phyloP scores from a whole-genome alignment of 2,888 invertebrate species.

The Thereva nobilitata region DNA sequence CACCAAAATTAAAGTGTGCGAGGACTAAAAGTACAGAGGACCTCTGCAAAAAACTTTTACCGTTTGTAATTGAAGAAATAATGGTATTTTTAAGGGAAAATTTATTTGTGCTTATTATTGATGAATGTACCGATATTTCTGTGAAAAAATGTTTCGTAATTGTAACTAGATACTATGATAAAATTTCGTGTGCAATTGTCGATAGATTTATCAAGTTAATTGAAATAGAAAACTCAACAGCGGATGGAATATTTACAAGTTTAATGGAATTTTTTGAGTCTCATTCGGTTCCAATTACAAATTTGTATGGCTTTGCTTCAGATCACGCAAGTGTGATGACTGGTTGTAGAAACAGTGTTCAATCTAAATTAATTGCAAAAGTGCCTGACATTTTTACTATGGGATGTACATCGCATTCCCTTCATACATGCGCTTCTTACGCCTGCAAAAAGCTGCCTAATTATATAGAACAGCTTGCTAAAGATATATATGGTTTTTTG shows the following conservation, averaged over 20 bases:
- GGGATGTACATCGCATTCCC: not conserved
- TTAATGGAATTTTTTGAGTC: too few relatives aligned
- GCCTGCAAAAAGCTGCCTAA: not conserved
- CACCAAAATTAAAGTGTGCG: not conserved
- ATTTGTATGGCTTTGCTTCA: not conserved
- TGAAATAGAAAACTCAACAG: too few relatives aligned
- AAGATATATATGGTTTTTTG: not conserved
- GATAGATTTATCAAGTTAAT: too few relatives aligned
- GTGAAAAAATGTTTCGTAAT: too few relatives aligned
- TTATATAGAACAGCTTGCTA: not conserved
- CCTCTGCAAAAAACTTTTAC: too few relatives aligned
- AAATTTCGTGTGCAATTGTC: not conserved
- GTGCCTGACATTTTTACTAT: not conserved
- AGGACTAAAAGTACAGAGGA: not conserved
- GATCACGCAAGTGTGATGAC: slow-evolving; percentile 5
- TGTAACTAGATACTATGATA: too few relatives aligned
- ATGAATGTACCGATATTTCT: too few relatives aligned
- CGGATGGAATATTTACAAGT: too few relatives aligned
- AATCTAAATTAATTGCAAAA: not conserved
- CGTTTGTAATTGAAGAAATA: not conserved
- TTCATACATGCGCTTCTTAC: not conserved
- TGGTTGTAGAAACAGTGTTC: not conserved
- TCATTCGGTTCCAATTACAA: not conserved
- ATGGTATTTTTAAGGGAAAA: not conserved
- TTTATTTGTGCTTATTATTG: too few relatives aligned